Conservation (phyloP, 1,140 invertebrate species). For the Zaprionus taronus region DNA sequence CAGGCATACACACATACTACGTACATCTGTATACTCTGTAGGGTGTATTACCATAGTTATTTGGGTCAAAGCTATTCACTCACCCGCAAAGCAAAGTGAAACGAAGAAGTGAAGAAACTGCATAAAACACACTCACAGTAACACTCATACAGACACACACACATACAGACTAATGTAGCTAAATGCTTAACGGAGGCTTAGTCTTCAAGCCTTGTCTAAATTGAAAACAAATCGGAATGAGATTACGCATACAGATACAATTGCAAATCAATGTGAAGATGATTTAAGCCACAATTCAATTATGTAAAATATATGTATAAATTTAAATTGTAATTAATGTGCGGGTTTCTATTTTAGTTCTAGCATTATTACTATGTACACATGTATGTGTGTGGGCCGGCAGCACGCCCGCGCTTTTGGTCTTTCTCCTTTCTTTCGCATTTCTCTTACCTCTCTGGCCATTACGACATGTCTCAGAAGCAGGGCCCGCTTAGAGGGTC, state of each 20-base stretch:
- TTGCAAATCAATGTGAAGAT: conserved; percentile 29
- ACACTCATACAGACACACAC: conserved; percentile 30
- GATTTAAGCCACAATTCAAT: conserved; percentile 1
- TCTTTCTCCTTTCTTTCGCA: conserved; percentile 11
- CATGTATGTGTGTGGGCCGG: conserved; percentile 7
- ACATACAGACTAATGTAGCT: conserved; percentile 55
- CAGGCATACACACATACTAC: not conserved
- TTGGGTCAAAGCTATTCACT: conserved; percentile 84
- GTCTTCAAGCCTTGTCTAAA: conserved; percentile 46
- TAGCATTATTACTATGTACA: conserved; percentile 21
- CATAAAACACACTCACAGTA: conserved; percentile 68
- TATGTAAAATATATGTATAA: conserved; percentile 7
- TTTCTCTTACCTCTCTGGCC: conserved; percentile 86
- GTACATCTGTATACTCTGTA: conserved; percentile 32
- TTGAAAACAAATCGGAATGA: conserved; percentile 37
- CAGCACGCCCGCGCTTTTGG: conserved; percentile 36
- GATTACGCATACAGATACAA: conserved; percentile 29
- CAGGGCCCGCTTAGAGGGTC: conserved; percentile 77
- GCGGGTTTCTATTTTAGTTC: not conserved
- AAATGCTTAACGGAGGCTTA: conserved; percentile 58
- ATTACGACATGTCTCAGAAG: conserved; percentile 86
- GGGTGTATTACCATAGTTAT: conserved; percentile 78
- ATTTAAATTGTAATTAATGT: not conserved
- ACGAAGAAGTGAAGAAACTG: conserved; percentile 69
- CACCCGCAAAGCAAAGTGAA: conserved; percentile 64